A percentile compares a stretch with the other conserved stretches of the same genome.
phyloP scores from a whole-genome alignment of 2,888 invertebrate species.

The Pycnomerus fuliginosus region DNA sequence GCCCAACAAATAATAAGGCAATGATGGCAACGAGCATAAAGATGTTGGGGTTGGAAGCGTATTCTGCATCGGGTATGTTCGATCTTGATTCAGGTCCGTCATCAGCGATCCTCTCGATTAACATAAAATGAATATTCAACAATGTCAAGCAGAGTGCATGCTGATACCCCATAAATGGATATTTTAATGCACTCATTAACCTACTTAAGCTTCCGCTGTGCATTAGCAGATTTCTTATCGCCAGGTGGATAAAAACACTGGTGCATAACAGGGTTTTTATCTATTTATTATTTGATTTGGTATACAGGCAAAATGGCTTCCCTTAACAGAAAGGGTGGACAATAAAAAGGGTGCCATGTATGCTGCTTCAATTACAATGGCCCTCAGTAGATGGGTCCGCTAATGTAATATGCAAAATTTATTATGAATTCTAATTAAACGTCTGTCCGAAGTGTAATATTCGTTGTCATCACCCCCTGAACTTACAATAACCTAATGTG shows the following conservation, averaged over 20 bases:
- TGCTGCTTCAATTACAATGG: slow-evolving; percentile 21
- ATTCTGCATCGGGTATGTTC: too few relatives aligned
- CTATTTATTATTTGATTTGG: slow-evolving; percentile 17
- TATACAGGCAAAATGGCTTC: slow-evolving; percentile 20
- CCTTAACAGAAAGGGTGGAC: slow-evolving; percentile 17
- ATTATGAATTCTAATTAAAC: slow-evolving; percentile 23
- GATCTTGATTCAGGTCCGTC: slow-evolving; percentile 11
- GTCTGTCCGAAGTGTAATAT: slow-evolving; percentile 19
- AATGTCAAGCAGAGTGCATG: slow-evolving; percentile 19
- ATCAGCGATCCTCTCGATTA: slow-evolving; percentile 8
- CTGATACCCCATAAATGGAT: slow-evolving; percentile 10
- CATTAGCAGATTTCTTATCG: not conserved
- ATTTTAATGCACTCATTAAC: slow-evolving; percentile 20
- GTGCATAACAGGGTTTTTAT: not conserved
- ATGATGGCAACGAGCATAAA: too few relatives aligned
- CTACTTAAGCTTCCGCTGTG: slow-evolving; percentile 4
- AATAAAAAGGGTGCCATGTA: slow-evolving; percentile 16
- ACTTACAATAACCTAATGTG: slow-evolving; percentile 8
- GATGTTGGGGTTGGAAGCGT: too few relatives aligned
- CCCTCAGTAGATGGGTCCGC: slow-evolving; percentile 4
- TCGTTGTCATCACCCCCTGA: slow-evolving; percentile 13
- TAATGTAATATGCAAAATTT: slow-evolving; percentile 21
- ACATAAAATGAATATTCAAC: slow-evolving; percentile 25
- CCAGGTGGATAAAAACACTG: not conserved
- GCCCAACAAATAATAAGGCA: too few relatives aligned